phyloP scores from a whole-genome alignment of 1,140 invertebrate species.

The Atta colombica region DNA sequence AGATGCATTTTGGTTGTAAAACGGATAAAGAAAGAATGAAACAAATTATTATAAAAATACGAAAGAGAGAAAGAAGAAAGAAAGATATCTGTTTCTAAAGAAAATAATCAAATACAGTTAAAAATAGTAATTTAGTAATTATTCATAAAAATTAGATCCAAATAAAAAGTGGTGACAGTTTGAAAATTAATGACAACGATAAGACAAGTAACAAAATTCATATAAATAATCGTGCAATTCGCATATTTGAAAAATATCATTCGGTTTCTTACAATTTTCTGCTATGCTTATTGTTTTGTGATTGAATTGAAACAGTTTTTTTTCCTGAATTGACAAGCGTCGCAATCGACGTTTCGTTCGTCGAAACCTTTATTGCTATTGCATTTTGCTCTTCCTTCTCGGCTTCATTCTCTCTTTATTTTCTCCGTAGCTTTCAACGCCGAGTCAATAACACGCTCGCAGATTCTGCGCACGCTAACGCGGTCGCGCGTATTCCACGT shows the following conservation, averaged over 20 bases:
- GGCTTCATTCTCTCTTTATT: conserved; percentile 28
- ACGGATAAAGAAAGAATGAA: background rate
- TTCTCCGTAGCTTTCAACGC: conserved; percentile 7
- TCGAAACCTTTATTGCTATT: background rate
- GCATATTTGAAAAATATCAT: background rate
- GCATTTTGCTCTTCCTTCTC: background rate
- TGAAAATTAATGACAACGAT: background rate
- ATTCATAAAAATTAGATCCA: background rate
- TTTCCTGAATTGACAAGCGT: background rate
- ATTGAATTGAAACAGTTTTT: conserved; percentile 13
- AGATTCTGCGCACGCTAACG: conserved; percentile 53
- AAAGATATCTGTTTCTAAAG: background rate
- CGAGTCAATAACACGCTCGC: conserved; percentile 53
- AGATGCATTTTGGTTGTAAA: conserved; percentile 35
- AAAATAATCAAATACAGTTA: background rate
- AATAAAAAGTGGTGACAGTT: background rate
- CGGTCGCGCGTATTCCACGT: background rate
- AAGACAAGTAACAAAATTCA: background rate
- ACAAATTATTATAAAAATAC: background rate
- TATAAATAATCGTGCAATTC: background rate
- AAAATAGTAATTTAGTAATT: background rate
- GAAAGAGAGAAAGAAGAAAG: background rate
- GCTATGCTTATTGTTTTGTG: background rate
- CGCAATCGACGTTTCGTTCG: background rate
- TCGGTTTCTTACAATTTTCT: background rate